phyloP scores from a whole-genome alignment of 2,797 vertebrate genomes.

The Enteromius unitaeniatus region DNA sequence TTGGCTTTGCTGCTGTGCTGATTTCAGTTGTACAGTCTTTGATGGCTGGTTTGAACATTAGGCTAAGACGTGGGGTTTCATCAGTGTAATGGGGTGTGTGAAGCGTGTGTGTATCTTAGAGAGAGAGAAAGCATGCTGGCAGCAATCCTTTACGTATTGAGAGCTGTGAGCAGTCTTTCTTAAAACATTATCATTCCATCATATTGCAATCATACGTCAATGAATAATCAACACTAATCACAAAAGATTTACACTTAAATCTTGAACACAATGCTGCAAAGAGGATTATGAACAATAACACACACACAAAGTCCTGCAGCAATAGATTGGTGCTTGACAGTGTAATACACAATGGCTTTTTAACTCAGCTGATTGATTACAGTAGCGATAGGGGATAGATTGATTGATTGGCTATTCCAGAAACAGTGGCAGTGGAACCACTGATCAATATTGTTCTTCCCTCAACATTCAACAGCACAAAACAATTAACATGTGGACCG shows the following conservation, averaged over 20 bases:
- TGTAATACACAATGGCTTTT: conserved; percentile 78
- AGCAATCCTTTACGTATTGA: conserved; percentile 8
- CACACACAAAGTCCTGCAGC: conserved; percentile 13
- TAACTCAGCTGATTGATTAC: conserved; percentile 73
- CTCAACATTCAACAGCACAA: conserved; percentile 56
- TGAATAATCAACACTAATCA: conserved; percentile 5
- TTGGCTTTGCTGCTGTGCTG: conserved; percentile 18
- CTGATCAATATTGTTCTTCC: conserved; percentile 69
- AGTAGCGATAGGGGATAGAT: conserved; percentile 66
- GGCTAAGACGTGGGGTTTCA: conserved; percentile 41
- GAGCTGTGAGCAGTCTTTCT: not conserved
- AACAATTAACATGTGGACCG: conserved; percentile 65
- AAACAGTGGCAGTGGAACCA: conserved; percentile 71
- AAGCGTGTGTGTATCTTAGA: not conserved
- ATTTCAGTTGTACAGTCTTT: conserved; percentile 12
- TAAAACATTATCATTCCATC: conserved; percentile 10
- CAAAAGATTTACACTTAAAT: conserved; percentile 5
- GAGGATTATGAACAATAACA: conserved; percentile 16
- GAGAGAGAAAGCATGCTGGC: conserved; percentile 10
- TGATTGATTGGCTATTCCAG: conserved; percentile 78
- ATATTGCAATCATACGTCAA: not conserved
- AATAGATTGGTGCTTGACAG: conserved; percentile 75
- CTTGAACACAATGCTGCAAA: not conserved
- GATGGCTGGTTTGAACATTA: conserved; percentile 28
- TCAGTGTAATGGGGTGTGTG: conserved; percentile 38